phyloP scores from a whole-genome alignment of 2,113 vertebrate genomes.

The Hylia prasina region DNA sequence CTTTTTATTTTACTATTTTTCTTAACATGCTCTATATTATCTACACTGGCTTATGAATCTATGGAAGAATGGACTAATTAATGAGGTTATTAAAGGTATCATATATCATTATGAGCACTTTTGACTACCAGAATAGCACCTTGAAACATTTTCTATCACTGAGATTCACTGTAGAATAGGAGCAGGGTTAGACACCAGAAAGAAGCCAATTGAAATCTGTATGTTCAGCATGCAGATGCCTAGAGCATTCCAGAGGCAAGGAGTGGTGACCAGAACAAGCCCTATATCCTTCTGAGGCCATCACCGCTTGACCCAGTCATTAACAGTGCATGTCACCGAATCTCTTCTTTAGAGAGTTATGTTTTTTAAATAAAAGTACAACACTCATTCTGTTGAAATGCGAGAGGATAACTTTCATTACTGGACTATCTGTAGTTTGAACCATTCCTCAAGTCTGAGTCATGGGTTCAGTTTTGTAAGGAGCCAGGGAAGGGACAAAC shows the following conservation, averaged over 20 bases:
- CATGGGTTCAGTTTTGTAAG: accelerated
- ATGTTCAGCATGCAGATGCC: neutral
- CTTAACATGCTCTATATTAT: neutral
- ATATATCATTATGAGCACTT: neutral
- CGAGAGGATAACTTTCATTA: neutral
- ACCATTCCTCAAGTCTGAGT: neutral
- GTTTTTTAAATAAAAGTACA: neutral
- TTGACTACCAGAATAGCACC: neutral
- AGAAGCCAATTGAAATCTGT: neutral
- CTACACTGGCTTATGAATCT: neutral
- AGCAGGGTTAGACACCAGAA: neutral
- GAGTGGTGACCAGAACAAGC: neutral
- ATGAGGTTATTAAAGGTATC: neutral
- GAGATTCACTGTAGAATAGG: neutral
- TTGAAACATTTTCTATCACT: neutral
- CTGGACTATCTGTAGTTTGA: neutral
- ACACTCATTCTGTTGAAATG: neutral
- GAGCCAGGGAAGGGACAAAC: neutral
- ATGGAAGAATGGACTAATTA: neutral
- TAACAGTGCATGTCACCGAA: neutral
- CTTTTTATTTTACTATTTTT: neutral
- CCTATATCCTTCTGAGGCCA: neutral
- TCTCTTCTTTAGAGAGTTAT: neutral
- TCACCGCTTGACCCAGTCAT: neutral
- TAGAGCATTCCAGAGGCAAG: neutral